Percentiles rank a stretch among this genome's conserved stretches.
Conservation (phyloP, 2,113 vertebrate species). For the Aspidoscelis tigris region DNA sequence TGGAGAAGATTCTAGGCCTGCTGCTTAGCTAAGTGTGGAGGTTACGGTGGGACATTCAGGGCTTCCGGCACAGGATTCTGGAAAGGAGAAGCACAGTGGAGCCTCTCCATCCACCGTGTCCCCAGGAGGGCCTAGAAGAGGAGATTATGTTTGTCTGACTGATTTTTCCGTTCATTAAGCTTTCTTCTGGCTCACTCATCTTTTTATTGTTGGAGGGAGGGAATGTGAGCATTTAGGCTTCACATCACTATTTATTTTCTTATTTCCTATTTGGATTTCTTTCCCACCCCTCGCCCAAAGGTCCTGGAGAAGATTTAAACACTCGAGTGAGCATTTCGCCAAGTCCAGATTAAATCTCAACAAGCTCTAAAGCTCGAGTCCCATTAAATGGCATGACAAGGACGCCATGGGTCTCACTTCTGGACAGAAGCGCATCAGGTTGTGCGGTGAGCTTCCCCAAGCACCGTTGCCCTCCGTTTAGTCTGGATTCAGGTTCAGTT, state of each 20-base stretch:
- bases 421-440: too few species aligned
- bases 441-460: too few species aligned
- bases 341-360: background rate
- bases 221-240: background rate
- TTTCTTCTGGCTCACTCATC: background rate
- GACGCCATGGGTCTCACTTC: too few species aligned
- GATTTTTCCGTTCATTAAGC: conserved; percentile 5
- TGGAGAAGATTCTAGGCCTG: background rate
- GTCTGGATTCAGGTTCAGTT: too few species aligned
- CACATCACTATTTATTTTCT: background rate
- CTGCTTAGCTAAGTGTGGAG: background rate
- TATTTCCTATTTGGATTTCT: background rate
- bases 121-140: background rate
- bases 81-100: background rate
- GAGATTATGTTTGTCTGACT: conserved; percentile 2
- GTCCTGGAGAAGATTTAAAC: too few species aligned
- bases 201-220: background rate
- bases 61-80: background rate
- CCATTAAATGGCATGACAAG: too few species aligned
- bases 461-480: too few species aligned
- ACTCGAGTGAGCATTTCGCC: too few species aligned
- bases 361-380: background rate
- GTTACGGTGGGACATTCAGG: background rate
- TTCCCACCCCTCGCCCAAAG: background rate
- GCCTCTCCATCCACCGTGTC: background rate